A percentile compares a stretch with the other conserved stretches of the same genome.
phyloP scores from a whole-genome alignment of 2,797 vertebrate genomes.

The Pseudochaenichthys georgianus region DNA sequence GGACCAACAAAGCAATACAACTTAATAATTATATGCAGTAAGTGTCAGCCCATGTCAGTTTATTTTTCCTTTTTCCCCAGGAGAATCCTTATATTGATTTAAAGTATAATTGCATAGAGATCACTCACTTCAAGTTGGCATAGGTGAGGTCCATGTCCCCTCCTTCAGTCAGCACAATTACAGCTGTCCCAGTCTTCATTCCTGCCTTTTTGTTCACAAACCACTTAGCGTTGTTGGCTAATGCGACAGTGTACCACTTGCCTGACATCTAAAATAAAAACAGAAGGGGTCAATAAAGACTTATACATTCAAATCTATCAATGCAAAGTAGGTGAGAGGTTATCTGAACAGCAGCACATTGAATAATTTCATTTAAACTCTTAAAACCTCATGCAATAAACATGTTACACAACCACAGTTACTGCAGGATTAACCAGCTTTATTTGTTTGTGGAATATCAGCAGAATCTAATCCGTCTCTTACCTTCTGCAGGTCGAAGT shows the following conservation, averaged over 20 bases:
- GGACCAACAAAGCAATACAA: too few species aligned
- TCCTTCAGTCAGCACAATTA: conserved; percentile 57
- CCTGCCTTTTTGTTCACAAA: conserved; percentile 83
- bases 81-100: not conserved
- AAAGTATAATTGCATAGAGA: not conserved
- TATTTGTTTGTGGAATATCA: not conserved
- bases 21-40: too few species aligned
- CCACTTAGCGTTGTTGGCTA: conserved; percentile 91
- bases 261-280: conserved; percentile 84
- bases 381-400: not conserved
- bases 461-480: conserved; percentile 33
- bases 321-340: not conserved
- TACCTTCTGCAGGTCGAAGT: conserved; percentile 91
- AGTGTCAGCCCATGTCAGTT: not conserved
- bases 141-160: conserved; percentile 87
- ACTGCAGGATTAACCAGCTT: not conserved
- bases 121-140: conserved; percentile 83
- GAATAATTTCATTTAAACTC: too few species aligned
- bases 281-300: not conserved
- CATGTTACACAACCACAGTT: not conserved
- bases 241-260: conserved; percentile 88
- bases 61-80: not conserved
- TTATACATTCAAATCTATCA: not conserved
- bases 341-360: not conserved
- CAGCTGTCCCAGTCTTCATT: conserved; percentile 86